phyloP scores from a whole-genome alignment of 2,797 vertebrate species.

The Rhynchotus rufescens region DNA sequence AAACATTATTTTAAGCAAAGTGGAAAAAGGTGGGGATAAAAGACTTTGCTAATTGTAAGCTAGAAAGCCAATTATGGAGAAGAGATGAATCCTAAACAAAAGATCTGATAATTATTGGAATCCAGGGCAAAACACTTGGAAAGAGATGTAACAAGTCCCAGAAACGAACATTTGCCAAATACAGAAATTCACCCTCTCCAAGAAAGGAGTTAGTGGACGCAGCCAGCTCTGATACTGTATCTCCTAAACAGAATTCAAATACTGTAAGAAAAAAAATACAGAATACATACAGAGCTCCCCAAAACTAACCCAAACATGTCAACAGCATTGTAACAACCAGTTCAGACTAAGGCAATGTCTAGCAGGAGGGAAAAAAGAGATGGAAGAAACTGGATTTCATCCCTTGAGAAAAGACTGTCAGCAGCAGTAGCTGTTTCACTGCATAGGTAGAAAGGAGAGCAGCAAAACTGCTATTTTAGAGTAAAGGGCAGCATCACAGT shows the following conservation, averaged over 20 bases:
- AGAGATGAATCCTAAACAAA: background rate
- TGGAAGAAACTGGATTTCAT: background rate
- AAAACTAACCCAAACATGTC: slow-evolving; percentile 13
- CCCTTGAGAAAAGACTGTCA: background rate
- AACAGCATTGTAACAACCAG: background rate
- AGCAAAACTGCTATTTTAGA: background rate
- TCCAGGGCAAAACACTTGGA: slow-evolving; percentile 20
- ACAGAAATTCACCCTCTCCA: background rate
- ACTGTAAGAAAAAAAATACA: background rate
- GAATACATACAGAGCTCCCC: background rate
- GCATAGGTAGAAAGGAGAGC: background rate
- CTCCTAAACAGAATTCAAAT: background rate
- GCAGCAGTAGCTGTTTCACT: background rate
- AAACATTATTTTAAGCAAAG: background rate
- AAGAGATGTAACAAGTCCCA: background rate
- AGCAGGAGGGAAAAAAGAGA: background rate
- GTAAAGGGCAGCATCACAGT: background rate
- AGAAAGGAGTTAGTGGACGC: background rate
- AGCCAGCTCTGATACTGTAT: background rate
- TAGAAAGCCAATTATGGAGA: background rate
- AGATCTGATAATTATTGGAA: slow-evolving; percentile 7
- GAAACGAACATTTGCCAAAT: slow-evolving; percentile 15
- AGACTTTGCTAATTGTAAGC: background rate
- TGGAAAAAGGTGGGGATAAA: background rate
- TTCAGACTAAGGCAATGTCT: background rate